Percentiles rank a stretch among this genome's conserved stretches.
phyloP scores from a whole-genome alignment of 2,113 vertebrate genomes.

The Leucosticte australis region DNA sequence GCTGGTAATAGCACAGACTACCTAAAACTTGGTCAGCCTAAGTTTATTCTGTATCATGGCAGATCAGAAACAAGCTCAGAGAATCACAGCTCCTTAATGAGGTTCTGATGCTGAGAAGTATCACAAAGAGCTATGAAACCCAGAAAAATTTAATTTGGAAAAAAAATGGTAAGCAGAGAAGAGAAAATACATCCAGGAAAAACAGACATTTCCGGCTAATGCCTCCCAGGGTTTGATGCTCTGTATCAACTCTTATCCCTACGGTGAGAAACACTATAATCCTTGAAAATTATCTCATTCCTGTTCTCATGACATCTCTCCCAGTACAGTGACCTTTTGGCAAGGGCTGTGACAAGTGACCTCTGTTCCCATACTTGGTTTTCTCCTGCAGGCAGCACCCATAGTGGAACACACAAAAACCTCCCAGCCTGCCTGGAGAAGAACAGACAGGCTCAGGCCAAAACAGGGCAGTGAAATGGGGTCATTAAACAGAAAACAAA shows the following conservation, averaged over 20 bases:
- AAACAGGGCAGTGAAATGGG: neutral
- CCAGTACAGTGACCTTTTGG: neutral
- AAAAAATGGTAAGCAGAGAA: neutral
- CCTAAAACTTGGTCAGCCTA: neutral
- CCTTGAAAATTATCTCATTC: neutral
- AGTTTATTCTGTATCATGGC: neutral
- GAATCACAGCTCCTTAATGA: neutral
- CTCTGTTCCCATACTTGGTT: neutral
- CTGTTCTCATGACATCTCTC: constrained; percentile 36
- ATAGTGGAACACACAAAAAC: neutral
- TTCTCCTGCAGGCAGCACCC: neutral
- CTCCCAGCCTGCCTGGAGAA: neutral
- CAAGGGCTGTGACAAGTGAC: neutral
- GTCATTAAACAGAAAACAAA: neutral
- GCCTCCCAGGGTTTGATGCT: neutral
- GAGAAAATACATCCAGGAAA: neutral
- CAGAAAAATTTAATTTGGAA: neutral
- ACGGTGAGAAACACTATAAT: neutral
- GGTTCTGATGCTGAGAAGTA: neutral
- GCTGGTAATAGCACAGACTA: neutral
- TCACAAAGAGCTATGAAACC: neutral
- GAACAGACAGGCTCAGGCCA: neutral
- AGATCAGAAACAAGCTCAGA: neutral
- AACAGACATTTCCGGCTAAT: neutral
- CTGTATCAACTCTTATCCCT: neutral